Evolutionary conservation across 2,888 invertebrate species (phyloP).

Genomic region (Saturnia japonica): DNA sequence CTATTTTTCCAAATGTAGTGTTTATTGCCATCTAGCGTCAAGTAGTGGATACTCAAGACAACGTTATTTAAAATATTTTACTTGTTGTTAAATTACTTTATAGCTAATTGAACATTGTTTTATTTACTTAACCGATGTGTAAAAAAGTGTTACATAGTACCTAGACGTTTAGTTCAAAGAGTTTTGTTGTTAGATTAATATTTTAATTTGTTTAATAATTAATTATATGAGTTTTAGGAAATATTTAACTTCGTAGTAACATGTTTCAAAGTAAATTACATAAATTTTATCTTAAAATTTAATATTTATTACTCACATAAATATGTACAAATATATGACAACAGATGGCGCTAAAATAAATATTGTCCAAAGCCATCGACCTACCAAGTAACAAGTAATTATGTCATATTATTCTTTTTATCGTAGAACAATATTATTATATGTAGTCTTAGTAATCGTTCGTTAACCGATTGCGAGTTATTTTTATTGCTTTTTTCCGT

Average conservation of each 20-base stretch:
- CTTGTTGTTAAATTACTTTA: no score
- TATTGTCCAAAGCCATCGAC: conserved; percentile 26
- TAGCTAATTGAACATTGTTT: no score
- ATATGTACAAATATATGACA: not conserved
- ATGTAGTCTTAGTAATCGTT: conserved; percentile 49
- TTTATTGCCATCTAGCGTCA: conserved; percentile 49
- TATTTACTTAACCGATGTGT: no score
- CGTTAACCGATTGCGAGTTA: conserved; percentile 53
- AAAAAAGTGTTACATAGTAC: no score
- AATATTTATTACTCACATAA: not conserved
- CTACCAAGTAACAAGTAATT: conserved; percentile 21
- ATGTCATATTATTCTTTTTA: conserved; percentile 47
- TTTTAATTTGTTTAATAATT: not conserved
- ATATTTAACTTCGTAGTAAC: not conserved
- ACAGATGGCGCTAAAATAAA: conserved; percentile 5
- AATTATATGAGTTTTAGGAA: not conserved
- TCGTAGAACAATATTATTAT: conserved; percentile 36
- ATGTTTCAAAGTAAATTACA: not conserved
- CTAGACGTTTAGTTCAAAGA: no score
- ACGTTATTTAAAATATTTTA: no score
- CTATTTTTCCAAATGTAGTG: not conserved
- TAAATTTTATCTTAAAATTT: not conserved
- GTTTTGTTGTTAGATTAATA: not conserved
- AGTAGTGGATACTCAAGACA: conserved; percentile 37
- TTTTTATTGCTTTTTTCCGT: conserved; percentile 42